Evolutionary conservation across 1,140 invertebrate species (phyloP).

Genomic region (Zaprionus ornatus): DNA sequence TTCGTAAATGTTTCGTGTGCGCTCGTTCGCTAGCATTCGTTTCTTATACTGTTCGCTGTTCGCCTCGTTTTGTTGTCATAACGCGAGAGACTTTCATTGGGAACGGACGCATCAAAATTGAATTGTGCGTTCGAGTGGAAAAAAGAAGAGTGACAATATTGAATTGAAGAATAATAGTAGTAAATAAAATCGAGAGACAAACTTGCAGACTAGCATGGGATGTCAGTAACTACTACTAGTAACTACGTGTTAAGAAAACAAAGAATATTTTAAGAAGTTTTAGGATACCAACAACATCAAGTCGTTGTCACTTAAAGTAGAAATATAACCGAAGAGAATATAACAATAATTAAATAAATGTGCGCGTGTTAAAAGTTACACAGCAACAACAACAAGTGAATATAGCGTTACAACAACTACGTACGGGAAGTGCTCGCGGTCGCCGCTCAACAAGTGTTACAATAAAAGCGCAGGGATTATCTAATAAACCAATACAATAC

Average conservation of each 20-base stretch:
- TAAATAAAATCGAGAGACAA: constrained; percentile 4
- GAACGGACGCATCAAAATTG: constrained; percentile 37
- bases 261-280: neutral
- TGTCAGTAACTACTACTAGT: constrained; percentile 24
- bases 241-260: constrained; percentile 25
- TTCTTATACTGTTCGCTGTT: constrained; percentile 22
- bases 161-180: constrained; percentile 5
- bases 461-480: constrained; percentile 63
- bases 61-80: constrained; percentile 49
- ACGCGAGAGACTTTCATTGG: constrained; percentile 46
- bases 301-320: constrained; percentile 14
- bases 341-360: constrained; percentile 51
- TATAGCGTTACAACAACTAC: constrained; percentile 29
- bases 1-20: constrained; percentile 14
- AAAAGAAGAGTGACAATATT: constrained; percentile 21
- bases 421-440: constrained; percentile 69
- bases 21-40: constrained; percentile 18
- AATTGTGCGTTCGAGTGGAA: constrained; percentile 13
- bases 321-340: constrained; percentile 26
- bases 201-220: constrained; percentile 30
- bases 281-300: neutral
- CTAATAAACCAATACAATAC: constrained; percentile 72
- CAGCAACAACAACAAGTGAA: neutral
- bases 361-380: constrained; percentile 53
- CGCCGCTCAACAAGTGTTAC: constrained; percentile 68